Percentiles rank a stretch among this genome's conserved stretches.
These are phyloP conservation scores for Busseola fusca DNA, from an alignment of 2,888 invertebrate genomes.

Conservation along the genomic window DNA sequence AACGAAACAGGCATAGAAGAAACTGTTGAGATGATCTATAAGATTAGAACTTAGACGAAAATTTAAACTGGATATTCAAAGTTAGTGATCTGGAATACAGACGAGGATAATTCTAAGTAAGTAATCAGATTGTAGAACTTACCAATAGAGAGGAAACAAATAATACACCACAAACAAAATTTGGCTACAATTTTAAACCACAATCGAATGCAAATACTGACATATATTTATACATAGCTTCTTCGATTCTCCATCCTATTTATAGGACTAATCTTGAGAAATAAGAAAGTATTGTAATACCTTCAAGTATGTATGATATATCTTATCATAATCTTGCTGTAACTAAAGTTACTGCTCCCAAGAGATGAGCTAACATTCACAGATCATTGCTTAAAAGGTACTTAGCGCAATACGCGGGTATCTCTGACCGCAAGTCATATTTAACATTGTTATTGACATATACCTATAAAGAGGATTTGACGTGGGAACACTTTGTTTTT, in stretches of 20 bases:
- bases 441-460: slow-evolving; percentile 18
- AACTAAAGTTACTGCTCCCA: not conserved
- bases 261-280: not conserved
- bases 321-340: slow-evolving; percentile 1
- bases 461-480: not conserved
- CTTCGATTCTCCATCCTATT: not conserved
- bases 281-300: slow-evolving; percentile 8
- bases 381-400: not conserved
- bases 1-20: not conserved
- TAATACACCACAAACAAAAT: not conserved
- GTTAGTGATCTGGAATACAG: not conserved
- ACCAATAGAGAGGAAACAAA: not conserved
- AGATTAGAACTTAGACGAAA: not conserved
- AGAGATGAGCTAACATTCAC: slow-evolving; percentile 25
- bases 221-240: not conserved
- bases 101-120: no score
- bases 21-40: not conserved
- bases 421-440: slow-evolving; percentile 18
- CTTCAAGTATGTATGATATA: not conserved
- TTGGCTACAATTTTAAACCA: not conserved
- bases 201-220: not conserved
- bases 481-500: not conserved
- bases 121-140: not conserved
- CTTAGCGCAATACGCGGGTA: slow-evolving; percentile 3
- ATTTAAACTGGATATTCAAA: not conserved